These are phyloP conservation scores for Drosophila koepferae DNA, from an alignment of 2,888 invertebrate species.

Conservation along the genomic window DNA sequence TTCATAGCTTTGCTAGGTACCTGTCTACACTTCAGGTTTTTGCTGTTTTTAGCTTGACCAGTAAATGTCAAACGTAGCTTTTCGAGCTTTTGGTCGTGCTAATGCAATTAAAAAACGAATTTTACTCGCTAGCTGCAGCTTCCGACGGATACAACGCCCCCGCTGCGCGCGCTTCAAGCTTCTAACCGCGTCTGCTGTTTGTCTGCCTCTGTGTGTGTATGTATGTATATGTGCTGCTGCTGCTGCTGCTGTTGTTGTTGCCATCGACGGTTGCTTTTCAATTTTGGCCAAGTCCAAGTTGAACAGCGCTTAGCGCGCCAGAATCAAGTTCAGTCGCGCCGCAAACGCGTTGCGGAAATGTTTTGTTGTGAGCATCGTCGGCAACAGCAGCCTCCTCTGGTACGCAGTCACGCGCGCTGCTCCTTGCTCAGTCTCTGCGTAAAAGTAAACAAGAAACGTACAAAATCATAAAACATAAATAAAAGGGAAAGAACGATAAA, in stretches of 20 bases:
- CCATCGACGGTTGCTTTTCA: slow-evolving; percentile 63
- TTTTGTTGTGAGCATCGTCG: slow-evolving; percentile 75
- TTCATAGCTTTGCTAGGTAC: background rate
- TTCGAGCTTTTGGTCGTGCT: slow-evolving; percentile 26
- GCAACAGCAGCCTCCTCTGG: slow-evolving; percentile 44
- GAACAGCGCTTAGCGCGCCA: slow-evolving; percentile 80
- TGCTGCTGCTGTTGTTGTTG: slow-evolving; percentile 29
- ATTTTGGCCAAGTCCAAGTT: slow-evolving; percentile 82
- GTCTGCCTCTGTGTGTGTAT: background rate
- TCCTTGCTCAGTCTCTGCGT: slow-evolving; percentile 1
- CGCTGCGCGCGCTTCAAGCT: slow-evolving; percentile 36
- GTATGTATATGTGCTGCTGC: background rate
- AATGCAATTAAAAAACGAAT: slow-evolving; percentile 48
- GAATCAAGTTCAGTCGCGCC: slow-evolving; percentile 82
- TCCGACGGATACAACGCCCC: slow-evolving; percentile 52
- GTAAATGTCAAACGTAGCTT: slow-evolving; percentile 31
- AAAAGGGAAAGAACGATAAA: background rate
- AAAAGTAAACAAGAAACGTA: background rate
- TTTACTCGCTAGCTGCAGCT: slow-evolving; percentile 52
- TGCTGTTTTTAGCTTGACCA: background rate
- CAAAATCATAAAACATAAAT: background rate
- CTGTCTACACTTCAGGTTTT: background rate
- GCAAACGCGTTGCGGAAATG: slow-evolving; percentile 82
- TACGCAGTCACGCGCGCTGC: slow-evolving; percentile 12
- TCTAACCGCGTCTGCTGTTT: slow-evolving; percentile 52